phyloP scores from a whole-genome alignment of 2,797 vertebrate species.

The Gallirallus australis region DNA sequence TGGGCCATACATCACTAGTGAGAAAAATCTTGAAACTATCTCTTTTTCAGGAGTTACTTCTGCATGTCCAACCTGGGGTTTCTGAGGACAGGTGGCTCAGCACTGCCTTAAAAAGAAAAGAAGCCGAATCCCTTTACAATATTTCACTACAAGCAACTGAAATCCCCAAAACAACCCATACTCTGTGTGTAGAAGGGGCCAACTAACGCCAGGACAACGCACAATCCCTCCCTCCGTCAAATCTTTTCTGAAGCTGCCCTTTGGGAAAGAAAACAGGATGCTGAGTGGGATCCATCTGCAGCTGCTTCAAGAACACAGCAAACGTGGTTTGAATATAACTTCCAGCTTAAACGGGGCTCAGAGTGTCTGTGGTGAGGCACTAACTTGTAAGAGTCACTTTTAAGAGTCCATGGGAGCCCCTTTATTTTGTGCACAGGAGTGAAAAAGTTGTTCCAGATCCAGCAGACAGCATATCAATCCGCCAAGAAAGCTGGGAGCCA shows the following conservation, averaged over 20 bases:
- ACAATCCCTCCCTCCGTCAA: not conserved
- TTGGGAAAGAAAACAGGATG: not conserved
- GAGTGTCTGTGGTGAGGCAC: not conserved
- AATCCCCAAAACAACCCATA: not conserved
- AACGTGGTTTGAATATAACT: not conserved
- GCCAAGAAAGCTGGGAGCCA: slow-evolving; percentile 63
- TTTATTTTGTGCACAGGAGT: slow-evolving; percentile 38
- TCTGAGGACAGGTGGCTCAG: not conserved
- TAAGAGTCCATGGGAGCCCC: slow-evolving; percentile 26
- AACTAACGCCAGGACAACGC: not conserved
- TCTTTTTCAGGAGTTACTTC: not conserved
- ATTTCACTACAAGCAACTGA: not conserved
- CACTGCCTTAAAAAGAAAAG: not conserved
- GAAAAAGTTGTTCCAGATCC: slow-evolving; percentile 50
- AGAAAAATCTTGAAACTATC: not conserved
- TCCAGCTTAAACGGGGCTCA: not conserved
- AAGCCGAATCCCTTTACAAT: not conserved
- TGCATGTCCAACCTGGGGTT: not conserved
- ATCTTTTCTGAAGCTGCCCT: not conserved
- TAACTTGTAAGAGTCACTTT: slow-evolving; percentile 43
- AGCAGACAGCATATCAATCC: slow-evolving; percentile 76
- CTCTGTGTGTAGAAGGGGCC: not conserved
- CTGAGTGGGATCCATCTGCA: not conserved
- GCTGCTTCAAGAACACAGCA: not conserved
- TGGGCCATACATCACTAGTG: too few species aligned